A percentile compares a stretch with the other conserved stretches of the same genome.
phyloP scores from a whole-genome alignment of 2,113 vertebrate genomes.

The Tupaia chinensis region DNA sequence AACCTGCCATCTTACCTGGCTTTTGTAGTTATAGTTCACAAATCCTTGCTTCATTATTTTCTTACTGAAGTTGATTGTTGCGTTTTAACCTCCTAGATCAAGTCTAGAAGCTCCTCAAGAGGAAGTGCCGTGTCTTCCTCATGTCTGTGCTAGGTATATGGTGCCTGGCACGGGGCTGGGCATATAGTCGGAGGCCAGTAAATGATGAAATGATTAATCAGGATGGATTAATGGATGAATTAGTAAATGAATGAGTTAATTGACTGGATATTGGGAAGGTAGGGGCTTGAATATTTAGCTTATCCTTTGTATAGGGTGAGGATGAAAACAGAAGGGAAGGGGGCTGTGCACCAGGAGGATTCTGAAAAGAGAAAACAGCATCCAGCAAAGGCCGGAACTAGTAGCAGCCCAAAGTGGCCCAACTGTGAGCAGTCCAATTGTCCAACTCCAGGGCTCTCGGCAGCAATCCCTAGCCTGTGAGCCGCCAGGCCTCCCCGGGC shows the following conservation, averaged over 20 bases:
- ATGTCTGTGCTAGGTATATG: fast-evolving
- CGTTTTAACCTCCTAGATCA: background rate
- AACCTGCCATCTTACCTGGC: background rate
- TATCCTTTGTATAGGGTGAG: background rate
- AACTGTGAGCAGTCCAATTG: slow-evolving; percentile 40
- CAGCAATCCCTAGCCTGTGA: slow-evolving; percentile 18
- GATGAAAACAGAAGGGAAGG: slow-evolving; percentile 48
- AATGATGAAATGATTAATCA: background rate
- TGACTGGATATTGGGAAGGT: background rate
- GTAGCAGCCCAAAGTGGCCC: background rate
- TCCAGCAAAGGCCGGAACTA: slow-evolving; percentile 43
- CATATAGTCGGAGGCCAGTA: background rate
- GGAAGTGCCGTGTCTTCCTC: background rate
- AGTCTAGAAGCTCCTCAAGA: background rate
- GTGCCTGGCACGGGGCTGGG: background rate
- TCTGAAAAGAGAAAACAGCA: slow-evolving; percentile 45
- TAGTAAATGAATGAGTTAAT: background rate
- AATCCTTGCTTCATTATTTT: background rate
- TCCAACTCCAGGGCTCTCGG: slow-evolving; percentile 47
- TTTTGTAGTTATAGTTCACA: background rate
- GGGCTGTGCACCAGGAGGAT: background rate
- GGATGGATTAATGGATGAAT: background rate
- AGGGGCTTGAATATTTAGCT: background rate
- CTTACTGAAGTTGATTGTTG: background rate
- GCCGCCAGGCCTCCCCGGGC: slow-evolving; percentile 63